phyloP scores from a whole-genome alignment of 2,113 vertebrate species.

The Protobothrops flavoviridis region DNA sequence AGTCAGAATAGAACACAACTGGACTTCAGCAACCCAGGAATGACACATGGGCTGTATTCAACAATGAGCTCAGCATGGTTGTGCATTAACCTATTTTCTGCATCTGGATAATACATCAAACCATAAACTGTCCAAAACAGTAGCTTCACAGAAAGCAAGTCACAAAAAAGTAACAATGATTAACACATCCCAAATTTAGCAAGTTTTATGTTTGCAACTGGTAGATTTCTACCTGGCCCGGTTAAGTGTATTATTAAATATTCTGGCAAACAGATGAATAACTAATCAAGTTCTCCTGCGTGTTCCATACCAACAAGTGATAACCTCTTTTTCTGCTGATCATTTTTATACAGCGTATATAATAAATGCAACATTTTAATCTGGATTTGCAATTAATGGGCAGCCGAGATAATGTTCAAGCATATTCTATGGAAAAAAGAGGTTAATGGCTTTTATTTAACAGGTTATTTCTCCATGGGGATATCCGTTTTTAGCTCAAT shows the following conservation, averaged over 20 bases:
- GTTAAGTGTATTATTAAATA: neutral
- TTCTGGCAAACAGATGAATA: neutral
- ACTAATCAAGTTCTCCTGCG: conserved; percentile 5
- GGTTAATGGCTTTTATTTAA: conserved; percentile 13
- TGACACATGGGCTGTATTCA: neutral
- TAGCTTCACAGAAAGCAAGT: neutral
- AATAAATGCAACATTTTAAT: neutral
- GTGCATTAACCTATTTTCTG: neutral
- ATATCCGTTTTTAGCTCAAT: conserved; percentile 30
- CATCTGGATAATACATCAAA: neutral
- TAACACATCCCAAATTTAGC: neutral
- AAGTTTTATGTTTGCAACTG: neutral
- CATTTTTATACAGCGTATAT: neutral
- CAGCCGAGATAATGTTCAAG: conserved; percentile 17
- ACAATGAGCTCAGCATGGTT: neutral
- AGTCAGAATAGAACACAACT: neutral
- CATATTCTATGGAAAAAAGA: neutral
- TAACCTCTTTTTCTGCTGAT: neutral
- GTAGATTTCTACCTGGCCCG: neutral
- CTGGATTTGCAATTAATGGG: neutral
- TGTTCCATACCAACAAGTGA: neutral
- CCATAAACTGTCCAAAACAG: neutral
- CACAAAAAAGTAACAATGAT: neutral
- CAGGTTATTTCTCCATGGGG: neutral
- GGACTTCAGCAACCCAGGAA: neutral